These are phyloP conservation scores for Ceratina australensis DNA, from an alignment of 1,140 invertebrate genomes.

Conservation along the genomic window DNA sequence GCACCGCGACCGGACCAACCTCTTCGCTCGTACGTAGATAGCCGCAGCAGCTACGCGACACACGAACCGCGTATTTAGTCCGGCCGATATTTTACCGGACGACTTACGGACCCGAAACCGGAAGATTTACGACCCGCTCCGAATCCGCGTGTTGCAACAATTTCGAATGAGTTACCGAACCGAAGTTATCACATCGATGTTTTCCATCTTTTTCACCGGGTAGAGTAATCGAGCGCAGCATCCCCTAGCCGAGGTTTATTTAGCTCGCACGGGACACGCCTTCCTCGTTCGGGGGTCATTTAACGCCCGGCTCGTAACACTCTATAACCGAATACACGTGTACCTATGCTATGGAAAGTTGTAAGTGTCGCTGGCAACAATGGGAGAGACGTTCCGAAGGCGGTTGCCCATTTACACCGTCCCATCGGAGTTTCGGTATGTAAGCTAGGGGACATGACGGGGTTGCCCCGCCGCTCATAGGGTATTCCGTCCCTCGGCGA, in stretches of 20 bases:
- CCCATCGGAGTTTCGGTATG: slow-evolving; percentile 14
- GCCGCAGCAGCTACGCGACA: no score
- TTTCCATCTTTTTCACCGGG: background rate
- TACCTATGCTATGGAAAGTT: slow-evolving; percentile 22
- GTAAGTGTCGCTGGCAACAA: slow-evolving; percentile 48
- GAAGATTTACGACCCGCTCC: no score
- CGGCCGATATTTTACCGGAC: no score
- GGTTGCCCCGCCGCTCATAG: slow-evolving; percentile 3
- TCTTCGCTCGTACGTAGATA: background rate
- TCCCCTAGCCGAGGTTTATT: slow-evolving; percentile 26
- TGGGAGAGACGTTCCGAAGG: slow-evolving; percentile 30
- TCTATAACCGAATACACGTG: slow-evolving; percentile 8
- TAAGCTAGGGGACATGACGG: slow-evolving; percentile 19
- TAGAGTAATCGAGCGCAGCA: background rate
- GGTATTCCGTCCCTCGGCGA: slow-evolving; percentile 2
- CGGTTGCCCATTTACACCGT: slow-evolving; percentile 35
- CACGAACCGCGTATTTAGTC: no score
- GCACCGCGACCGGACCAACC: slow-evolving; percentile 7
- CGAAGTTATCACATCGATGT: no score
- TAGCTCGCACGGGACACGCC: slow-evolving; percentile 49
- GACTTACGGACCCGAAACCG: no score
- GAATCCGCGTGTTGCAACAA: no score
- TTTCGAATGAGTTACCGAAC: no score
- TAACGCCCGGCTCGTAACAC: background rate
- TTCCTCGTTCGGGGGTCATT: slow-evolving; percentile 44